Evolutionary conservation across 2,113 vertebrate genomes (phyloP), one percentile per base, ranked within the genome.

Genomic region (Otolemur garnettii): DNA sequence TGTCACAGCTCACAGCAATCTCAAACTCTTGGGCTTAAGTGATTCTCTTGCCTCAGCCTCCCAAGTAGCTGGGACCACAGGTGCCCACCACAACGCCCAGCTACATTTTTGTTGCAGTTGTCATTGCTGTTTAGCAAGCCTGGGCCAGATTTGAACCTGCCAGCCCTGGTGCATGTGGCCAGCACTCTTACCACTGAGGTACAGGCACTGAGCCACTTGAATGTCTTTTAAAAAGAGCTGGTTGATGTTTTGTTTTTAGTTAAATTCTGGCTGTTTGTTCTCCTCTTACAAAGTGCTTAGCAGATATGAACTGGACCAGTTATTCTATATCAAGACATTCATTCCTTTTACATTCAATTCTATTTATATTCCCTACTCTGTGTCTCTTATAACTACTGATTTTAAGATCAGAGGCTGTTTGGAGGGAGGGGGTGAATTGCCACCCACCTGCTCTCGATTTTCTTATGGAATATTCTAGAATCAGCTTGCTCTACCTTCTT

Each of bases 371-470:
- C 53, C 66, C 30, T 87, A 50, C 55, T 53, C 45, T 86, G 33
- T 74, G 14, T 75, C 21, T 90, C 68, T 77, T 45, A 59, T 68
- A 83, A 91, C 22, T 17, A 87, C 7, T 82, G 42, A 59, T 87
- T 83, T 96, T 84, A 90, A 94, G 26, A 42, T 69, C 50, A 90
- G 28, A 90, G 68, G 2, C 21, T 93, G 59, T 77, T 62, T 62
- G 7, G 45, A 33, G 6, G 22, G 62, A 12, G 24, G 26, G 62
- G 62, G 22, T 38, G 15, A 74, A 2, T 33, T 74, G 45, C 17
- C 22, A 87, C 30, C 17, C 1, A 42, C 33, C 17, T 79, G n/a
- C 64, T 82, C 28, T 86, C 55, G 57, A 19, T 75, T 22, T 95
- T 22, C 24, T 50, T 89, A 17, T 64, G 64, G n/a, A 88, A 8